Conservation (phyloP, 2,888 invertebrate genomes). For the Leptopilina myrica region DNA sequence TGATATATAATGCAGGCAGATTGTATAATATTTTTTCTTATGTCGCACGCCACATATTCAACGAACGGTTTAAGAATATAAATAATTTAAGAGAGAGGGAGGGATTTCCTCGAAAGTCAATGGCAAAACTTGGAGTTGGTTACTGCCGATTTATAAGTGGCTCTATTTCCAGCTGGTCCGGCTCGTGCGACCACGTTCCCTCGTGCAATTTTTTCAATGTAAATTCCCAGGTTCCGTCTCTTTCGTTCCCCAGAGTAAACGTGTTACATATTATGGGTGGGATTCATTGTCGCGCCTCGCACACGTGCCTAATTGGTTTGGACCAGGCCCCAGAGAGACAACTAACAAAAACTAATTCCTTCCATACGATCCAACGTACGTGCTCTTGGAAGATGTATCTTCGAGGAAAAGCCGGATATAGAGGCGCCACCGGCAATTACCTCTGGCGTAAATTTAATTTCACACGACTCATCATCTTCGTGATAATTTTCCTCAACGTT, state of each 20-base stretch:
- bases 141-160: slow-evolving; percentile 48
- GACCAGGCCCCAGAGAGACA: slow-evolving; percentile 65
- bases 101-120: not conserved
- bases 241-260: slow-evolving; percentile 58
- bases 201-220: slow-evolving; percentile 19
- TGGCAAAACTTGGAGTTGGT: slow-evolving; percentile 46
- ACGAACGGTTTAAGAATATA: not conserved
- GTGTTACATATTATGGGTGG: slow-evolving; percentile 70
- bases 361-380: slow-evolving; percentile 68
- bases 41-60: not conserved
- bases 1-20: too few relatives aligned
- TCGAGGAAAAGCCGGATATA: slow-evolving; percentile 76
- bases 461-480: slow-evolving; percentile 62
- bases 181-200: slow-evolving; percentile 34
- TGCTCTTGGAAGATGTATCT: slow-evolving; percentile 56
- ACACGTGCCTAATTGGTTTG: slow-evolving; percentile 74
- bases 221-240: slow-evolving; percentile 29
- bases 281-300: slow-evolving; percentile 71
- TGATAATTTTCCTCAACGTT: slow-evolving; percentile 39
- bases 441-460: slow-evolving; percentile 70
- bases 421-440: slow-evolving; percentile 75
- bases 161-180: slow-evolving; percentile 56
- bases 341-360: slow-evolving; percentile 75
- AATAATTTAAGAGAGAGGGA: not conserved
- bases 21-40: too few relatives aligned